phyloP scores from a whole-genome alignment of 2,113 vertebrate species.

The Carassius gibelio region DNA sequence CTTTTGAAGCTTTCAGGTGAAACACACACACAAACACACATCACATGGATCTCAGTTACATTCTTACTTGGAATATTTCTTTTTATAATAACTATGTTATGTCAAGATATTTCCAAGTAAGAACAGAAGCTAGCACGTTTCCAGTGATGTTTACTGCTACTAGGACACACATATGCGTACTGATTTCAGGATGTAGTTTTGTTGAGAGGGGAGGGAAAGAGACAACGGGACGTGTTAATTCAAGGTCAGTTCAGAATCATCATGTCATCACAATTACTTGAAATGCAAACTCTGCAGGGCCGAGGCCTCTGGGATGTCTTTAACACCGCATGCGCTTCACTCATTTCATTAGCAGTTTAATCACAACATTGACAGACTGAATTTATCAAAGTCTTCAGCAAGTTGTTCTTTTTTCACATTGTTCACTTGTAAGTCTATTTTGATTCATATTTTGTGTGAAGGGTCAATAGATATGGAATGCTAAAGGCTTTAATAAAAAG shows the following conservation, averaged over 20 bases:
- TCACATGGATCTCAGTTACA: not conserved
- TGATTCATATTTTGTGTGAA: not conserved
- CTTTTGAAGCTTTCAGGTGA: conserved; percentile 22
- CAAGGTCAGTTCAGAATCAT: conserved; percentile 43
- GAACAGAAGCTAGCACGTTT: not conserved
- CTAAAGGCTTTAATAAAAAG: conserved; percentile 40
- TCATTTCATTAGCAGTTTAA: not conserved
- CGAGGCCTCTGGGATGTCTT: conserved; percentile 21
- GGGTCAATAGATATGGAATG: conserved; percentile 16
- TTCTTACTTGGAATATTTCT: conserved; percentile 18
- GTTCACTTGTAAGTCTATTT: not conserved
- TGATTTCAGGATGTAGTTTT: conserved; percentile 46
- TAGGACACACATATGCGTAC: conserved; percentile 28
- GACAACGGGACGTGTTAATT: conserved; percentile 40
- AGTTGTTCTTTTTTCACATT: not conserved
- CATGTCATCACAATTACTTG: conserved; percentile 17
- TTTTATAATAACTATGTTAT: not conserved
- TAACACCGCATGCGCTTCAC: conserved; percentile 37
- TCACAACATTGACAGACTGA: no score
- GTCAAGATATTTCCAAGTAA: conserved; percentile 25
- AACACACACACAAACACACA: conserved; percentile 13
- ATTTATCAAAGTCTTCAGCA: not conserved
- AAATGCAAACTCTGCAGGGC: conserved; percentile 42
- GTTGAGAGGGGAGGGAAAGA: conserved; percentile 18
- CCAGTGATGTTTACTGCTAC: conserved; percentile 18